Percentiles rank a stretch among this genome's conserved stretches.
phyloP scores from a whole-genome alignment of 2,113 vertebrate genomes.

The Scatophagus argus region DNA sequence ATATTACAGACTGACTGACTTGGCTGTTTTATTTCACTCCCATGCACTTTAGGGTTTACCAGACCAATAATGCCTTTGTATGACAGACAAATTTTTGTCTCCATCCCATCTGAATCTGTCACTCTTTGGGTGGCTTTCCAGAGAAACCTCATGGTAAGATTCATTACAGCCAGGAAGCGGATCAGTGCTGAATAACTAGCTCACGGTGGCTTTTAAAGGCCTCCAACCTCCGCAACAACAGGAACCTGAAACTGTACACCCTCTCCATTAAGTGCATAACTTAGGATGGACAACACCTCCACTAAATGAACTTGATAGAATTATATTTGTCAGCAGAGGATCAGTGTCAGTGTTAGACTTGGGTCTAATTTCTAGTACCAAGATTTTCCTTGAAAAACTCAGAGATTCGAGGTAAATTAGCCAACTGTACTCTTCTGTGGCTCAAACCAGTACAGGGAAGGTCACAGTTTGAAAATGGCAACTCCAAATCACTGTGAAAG shows the following conservation, averaged over 20 bases:
- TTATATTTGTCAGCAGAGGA: slow-evolving; percentile 64
- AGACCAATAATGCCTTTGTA: neutral
- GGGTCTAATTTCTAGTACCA: slow-evolving; percentile 30
- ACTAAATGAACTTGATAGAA: slow-evolving; percentile 62
- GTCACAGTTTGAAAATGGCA: neutral
- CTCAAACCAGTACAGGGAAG: neutral
- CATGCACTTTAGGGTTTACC: neutral
- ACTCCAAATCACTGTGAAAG: neutral
- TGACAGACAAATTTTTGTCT: slow-evolving; percentile 24
- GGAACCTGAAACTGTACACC: slow-evolving; percentile 76
- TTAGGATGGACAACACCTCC: slow-evolving; percentile 61
- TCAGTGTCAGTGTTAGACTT: slow-evolving; percentile 30
- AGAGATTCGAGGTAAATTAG: neutral
- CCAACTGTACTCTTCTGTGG: neutral
- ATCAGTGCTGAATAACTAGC: slow-evolving; percentile 69
- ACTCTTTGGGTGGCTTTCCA: slow-evolving; percentile 54
- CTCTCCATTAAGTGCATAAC: slow-evolving; percentile 74
- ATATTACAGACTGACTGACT: neutral
- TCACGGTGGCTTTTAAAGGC: slow-evolving; percentile 75
- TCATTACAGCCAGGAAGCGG: slow-evolving; percentile 76
- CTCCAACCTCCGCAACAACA: slow-evolving; percentile 69
- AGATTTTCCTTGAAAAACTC: slow-evolving; percentile 1
- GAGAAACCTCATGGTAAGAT: slow-evolving; percentile 67
- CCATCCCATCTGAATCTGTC: slow-evolving; percentile 42
- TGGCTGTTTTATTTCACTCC: neutral